These are phyloP conservation scores for Herpetotheres cachinnans DNA, from an alignment of 2,113 vertebrate species.

Conservation along the genomic window DNA sequence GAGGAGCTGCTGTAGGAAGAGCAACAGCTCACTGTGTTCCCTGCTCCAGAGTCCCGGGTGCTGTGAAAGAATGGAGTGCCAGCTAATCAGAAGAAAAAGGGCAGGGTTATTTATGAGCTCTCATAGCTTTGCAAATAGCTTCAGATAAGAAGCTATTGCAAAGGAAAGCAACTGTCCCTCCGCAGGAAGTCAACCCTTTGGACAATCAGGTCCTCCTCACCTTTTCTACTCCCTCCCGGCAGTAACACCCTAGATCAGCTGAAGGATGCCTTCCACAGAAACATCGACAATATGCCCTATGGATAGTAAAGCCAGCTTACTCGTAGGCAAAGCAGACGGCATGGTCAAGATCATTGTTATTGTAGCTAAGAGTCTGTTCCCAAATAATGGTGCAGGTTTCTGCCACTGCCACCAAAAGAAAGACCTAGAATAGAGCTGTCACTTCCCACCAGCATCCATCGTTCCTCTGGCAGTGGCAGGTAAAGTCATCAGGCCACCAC, in stretches of 20 bases:
- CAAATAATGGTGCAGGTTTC: background rate
- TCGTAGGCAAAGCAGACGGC: background rate
- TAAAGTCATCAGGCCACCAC: background rate
- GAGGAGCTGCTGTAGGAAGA: background rate
- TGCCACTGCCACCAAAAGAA: background rate
- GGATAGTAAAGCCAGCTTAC: background rate
- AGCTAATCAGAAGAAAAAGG: background rate
- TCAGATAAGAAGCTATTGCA: background rate
- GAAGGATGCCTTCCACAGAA: background rate
- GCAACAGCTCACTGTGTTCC: background rate
- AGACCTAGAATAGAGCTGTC: background rate
- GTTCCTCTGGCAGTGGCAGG: background rate
- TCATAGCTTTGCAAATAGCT: background rate
- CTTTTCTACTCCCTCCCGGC: fast-evolving
- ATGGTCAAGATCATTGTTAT: fast-evolving
- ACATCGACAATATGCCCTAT: background rate
- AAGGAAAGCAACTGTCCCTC: background rate
- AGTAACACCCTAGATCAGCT: background rate
- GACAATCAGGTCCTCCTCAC: background rate
- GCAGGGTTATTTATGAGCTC: background rate
- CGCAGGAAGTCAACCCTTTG: background rate
- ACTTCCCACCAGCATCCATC: fast-evolving
- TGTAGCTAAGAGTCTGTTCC: background rate
- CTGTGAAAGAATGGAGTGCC: background rate
- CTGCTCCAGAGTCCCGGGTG: background rate